Evolutionary conservation across 1,140 invertebrate genomes (phyloP).

Genomic region (Philotrypesis tridentata): DNA sequence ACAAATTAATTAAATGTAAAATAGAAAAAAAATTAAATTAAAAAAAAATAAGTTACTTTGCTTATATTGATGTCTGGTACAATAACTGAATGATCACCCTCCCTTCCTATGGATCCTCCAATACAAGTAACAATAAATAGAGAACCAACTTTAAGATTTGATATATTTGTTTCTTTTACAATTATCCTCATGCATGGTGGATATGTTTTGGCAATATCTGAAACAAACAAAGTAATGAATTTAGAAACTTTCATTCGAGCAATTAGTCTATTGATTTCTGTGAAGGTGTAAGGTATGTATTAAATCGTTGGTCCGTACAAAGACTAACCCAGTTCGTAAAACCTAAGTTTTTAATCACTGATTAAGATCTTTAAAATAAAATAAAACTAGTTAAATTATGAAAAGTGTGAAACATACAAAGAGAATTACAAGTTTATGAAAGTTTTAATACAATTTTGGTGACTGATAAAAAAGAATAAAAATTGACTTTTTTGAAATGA

Average conservation of each 20-base stretch:
- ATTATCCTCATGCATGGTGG: constrained; percentile 92
- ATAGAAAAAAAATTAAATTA: constrained; percentile 5
- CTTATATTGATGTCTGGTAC: constrained; percentile 88
- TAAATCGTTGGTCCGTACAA: too few relatives aligned
- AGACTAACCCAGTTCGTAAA: too few relatives aligned
- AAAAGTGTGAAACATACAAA: too few relatives aligned
- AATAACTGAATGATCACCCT: constrained; percentile 82
- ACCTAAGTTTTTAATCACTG: too few relatives aligned
- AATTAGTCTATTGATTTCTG: not conserved
- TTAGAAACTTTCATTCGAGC: not conserved
- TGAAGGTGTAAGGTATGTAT: too few relatives aligned
- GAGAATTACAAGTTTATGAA: too few relatives aligned
- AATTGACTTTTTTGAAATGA: too few relatives aligned
- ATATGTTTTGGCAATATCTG: constrained; percentile 82
- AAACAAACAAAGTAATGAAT: constrained; percentile 56
- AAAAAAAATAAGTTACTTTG: constrained; percentile 75
- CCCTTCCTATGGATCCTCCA: constrained; percentile 89
- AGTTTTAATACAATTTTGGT: too few relatives aligned
- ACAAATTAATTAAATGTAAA: not conserved
- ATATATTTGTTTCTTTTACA: constrained; percentile 82
- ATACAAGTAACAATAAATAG: constrained; percentile 90
- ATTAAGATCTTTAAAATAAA: too few relatives aligned
- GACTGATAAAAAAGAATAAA: too few relatives aligned
- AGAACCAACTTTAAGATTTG: constrained; percentile 82
- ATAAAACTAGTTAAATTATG: too few relatives aligned